Conservation (phyloP, 2,797 vertebrate species). For the Ispidina lecontei region DNA sequence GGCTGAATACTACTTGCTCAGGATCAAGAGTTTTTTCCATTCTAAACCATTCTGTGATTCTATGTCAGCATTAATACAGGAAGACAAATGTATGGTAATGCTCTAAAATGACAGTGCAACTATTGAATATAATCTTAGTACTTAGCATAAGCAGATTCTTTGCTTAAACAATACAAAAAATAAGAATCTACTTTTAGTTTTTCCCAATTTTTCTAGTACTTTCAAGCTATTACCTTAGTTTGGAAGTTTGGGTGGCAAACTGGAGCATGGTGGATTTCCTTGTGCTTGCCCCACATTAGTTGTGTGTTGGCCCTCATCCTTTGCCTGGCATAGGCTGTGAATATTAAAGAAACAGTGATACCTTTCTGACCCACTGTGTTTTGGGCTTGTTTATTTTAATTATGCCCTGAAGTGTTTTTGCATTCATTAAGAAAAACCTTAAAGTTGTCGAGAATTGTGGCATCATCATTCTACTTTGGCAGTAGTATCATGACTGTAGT, state of each 20-base stretch:
- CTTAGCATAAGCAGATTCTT: neutral
- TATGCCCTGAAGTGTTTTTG: neutral
- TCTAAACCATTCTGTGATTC: neutral
- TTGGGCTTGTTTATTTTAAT: neutral
- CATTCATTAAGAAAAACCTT: neutral
- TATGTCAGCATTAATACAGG: neutral
- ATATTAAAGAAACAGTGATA: neutral
- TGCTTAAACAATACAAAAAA: neutral
- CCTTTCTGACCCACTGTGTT: neutral
- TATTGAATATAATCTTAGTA: neutral
- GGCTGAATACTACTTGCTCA: neutral
- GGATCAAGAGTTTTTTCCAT: neutral
- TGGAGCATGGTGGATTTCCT: neutral
- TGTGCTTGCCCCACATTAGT: neutral
- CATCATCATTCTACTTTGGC: neutral
- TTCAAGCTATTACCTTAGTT: neutral
- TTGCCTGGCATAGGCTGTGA: neutral
- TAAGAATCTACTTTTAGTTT: neutral
- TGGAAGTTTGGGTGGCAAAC: neutral
- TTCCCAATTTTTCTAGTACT: neutral
- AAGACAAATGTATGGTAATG: neutral
- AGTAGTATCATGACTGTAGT: neutral
- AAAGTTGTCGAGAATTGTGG: neutral
- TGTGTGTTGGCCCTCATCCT: accelerated
- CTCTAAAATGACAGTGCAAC: neutral